A percentile compares a stretch with the other conserved stretches of the same genome.
These are phyloP conservation scores for Cavia aperea DNA, from an alignment of 2,113 vertebrate genomes.

Conservation along the genomic window DNA sequence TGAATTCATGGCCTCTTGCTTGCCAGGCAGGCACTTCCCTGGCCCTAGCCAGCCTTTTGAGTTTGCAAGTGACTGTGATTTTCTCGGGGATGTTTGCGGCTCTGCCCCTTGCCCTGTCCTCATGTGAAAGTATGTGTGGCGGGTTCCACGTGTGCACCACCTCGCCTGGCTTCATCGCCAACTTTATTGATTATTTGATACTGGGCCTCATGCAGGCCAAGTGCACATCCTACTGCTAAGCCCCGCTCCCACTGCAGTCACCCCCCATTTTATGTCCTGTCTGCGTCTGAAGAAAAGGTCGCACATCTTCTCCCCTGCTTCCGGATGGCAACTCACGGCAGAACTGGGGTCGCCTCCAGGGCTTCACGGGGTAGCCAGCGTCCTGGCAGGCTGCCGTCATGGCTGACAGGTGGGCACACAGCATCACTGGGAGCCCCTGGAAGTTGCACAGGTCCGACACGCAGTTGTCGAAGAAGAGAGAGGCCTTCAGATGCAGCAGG, in stretches of 20 bases:
- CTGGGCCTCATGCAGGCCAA: not conserved
- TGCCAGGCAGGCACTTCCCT: too few species aligned
- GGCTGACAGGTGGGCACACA: conserved; percentile 82
- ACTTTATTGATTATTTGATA: not conserved
- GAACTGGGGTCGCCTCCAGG: conserved; percentile 80
- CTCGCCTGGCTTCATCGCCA: not conserved
- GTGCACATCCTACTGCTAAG: not conserved
- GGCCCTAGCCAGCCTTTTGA: not conserved
- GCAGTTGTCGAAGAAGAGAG: conserved; percentile 79
- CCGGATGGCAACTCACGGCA: conserved; percentile 76
- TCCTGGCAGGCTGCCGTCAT: conserved; percentile 79
- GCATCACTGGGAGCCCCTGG: conserved; percentile 68
- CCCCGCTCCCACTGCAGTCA: not conserved
- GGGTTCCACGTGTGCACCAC: not conserved
- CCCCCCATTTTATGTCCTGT: not conserved
- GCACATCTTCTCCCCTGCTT: not conserved
- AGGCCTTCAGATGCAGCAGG: conserved; percentile 73
- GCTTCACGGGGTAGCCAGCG: conserved; percentile 75
- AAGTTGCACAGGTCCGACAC: conserved; percentile 82
- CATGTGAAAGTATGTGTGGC: not conserved
- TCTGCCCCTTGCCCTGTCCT: not conserved
- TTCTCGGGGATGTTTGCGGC: not conserved
- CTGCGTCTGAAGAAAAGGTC: not conserved
- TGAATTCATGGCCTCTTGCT: too few species aligned
- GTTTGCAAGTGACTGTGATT: not conserved